Evolutionary conservation across 2,797 vertebrate species (phyloP), one percentile per base, ranked within the genome.

Genomic region (Hydrolagus colliei): DNA sequence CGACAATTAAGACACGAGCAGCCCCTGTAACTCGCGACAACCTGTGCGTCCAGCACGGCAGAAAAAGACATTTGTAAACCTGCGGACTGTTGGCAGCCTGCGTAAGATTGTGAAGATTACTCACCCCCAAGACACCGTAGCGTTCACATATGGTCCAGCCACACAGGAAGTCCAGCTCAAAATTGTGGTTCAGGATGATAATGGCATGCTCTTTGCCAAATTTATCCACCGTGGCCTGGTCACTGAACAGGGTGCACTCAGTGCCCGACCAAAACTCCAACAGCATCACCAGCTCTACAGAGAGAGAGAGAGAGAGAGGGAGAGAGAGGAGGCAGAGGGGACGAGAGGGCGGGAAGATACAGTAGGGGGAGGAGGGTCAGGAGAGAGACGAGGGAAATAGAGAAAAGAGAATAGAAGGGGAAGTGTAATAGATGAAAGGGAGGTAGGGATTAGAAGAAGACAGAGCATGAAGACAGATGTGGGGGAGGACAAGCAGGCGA

Each of bases 91-190:
- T 52, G 41, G 41, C 41, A 52, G 41, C 41, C 41, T 0, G 6
- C 27, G 1, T 52, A 52, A 52, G 2, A 52, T 52, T 52, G 65
- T 20, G 7, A 68, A 27, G 14, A 32, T 82, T 62, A 95, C 97
- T 86, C 88, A 99, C 98, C 95, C 98, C 98, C 86, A 99, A 90
- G 87, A 99, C 79, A 2, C 98, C 97, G 0, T 94, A 98, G 90
- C 98, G 93, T 91, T 99, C 98, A 13, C 97, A 98, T 94, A 99
- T 99, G 86, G 98, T 98, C 98, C 98, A 99, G 88, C 98, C 98
- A 13, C 98, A 99, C 63, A 99, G 93, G 93, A 99, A 99, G 91
- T 99, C 98, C 0, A 99, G 97, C 90, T 99, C 98, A n/a, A 93
- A 99, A 93, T 99, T 99, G 93, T 99, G 98, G 89, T 99, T 99